Base-by-base conservation (phyloP, 2,113 vertebrate species). In the Misgurnus mizolepis region DNA sequence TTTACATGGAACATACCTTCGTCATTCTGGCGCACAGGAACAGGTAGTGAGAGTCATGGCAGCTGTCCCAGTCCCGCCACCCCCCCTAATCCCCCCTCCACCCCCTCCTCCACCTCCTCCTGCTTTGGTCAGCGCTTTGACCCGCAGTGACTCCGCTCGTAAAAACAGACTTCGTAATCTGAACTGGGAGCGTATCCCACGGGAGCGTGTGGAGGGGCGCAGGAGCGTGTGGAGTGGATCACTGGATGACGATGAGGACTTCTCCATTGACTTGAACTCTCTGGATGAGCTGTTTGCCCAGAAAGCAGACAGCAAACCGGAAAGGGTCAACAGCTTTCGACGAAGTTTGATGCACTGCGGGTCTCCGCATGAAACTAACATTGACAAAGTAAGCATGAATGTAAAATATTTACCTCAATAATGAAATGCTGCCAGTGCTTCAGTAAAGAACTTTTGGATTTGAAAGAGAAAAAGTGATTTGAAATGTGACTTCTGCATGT, bases 121-220 rank as follows among this genome's bases (percentile, higher is more conserved):
- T 3, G 80, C 82, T 4, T 81, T 83, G 0, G 79, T 82, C 83
- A 5, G 82, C 84, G 22, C 82, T 68, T 80, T 93, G 4, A 84
- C 81, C 82, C 87, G 86, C 7, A 40, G 80, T 5, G 90, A 92
- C 66, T 86, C 83, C 0, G 87, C 68, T 27, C 87, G 86, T 0
- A 87, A 87, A 10, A 91, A 92, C 68, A 89, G 89, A 11, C 88
- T 94, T 50, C 89, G 93, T 79, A 93, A 93, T 82, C 88, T 94
- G 7, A 94, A 94, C 87, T 94, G 94, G 94, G 93, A 94, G 67
- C 88, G 90, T 0, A 93, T 94, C 71, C 94, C 94, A 18, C 92
- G 91, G 83, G 92, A 94, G 85, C 93, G 92, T 11, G 91, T 94
- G 47, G 92, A 93, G 83, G 93, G 93, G 0, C 88, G 91, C 27